Conservation (phyloP, 2,113 vertebrate species). For the Anguilla japonica region DNA sequence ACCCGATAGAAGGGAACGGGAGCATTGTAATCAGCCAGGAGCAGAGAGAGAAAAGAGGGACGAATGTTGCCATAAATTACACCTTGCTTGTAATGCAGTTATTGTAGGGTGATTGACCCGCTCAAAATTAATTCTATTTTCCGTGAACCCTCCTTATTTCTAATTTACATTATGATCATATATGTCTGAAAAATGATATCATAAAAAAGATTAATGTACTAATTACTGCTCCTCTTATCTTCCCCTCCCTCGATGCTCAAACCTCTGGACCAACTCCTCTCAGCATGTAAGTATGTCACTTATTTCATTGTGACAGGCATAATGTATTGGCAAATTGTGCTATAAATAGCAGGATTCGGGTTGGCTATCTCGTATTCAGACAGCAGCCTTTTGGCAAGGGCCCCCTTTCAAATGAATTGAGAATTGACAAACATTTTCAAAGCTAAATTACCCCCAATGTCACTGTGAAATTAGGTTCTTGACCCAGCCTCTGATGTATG, state of each 20-base stretch:
- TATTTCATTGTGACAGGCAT: slow-evolving; percentile 99
- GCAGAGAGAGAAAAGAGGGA: slow-evolving; percentile 56
- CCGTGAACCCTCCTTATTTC: slow-evolving; percentile 99
- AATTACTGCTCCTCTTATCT: slow-evolving; percentile 99
- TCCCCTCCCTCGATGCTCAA: slow-evolving; percentile 83
- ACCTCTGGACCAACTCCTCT: slow-evolving; percentile 88
- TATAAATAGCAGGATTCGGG: slow-evolving; percentile 99
- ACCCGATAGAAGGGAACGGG: slow-evolving; percentile 83
- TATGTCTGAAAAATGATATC: slow-evolving; percentile 99
- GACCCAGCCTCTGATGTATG: slow-evolving; percentile 97
- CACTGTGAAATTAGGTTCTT: slow-evolving; percentile 99
- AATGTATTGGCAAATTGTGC: slow-evolving; percentile 99
- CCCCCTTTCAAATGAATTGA: slow-evolving; percentile 89
- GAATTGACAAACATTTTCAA: slow-evolving; percentile 97
- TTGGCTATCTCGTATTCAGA: slow-evolving; percentile 89
- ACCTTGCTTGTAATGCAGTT: slow-evolving; percentile 90
- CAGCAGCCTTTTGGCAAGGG: slow-evolving; percentile 79
- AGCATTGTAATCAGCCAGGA: slow-evolving; percentile 77
- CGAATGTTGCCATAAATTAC: slow-evolving; percentile 97
- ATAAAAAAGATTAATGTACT: slow-evolving; percentile 99
- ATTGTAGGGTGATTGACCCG: slow-evolving; percentile 97
- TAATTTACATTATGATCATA: slow-evolving; percentile 99
- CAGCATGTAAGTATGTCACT: slow-evolving; percentile 96
- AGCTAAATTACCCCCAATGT: slow-evolving; percentile 97
- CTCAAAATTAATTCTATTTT: slow-evolving; percentile 99